These are phyloP conservation scores for Forbesichthys papilliferus DNA, from an alignment of 2,113 vertebrate species.

Conservation along the genomic window DNA sequence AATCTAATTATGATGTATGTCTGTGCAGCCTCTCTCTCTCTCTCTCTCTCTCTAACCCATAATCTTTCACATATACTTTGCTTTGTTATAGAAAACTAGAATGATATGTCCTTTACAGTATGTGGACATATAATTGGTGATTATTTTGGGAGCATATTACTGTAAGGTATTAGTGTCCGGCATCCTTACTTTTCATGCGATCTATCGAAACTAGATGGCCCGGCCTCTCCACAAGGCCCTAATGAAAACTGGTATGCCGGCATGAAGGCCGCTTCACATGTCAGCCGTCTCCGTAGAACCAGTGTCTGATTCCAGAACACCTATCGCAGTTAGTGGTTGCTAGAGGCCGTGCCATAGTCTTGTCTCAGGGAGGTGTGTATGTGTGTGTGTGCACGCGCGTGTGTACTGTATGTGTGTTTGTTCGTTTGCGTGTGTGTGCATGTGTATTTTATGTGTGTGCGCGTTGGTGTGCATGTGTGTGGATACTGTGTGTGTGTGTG, in stretches of 20 bases:
- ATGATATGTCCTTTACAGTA: too few relatives aligned
- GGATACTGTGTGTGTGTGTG: too few relatives aligned
- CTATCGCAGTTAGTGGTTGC: constrained; percentile 37
- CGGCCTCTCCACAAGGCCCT: constrained; percentile 13
- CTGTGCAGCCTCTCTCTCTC: background rate
- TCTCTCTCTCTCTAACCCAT: background rate
- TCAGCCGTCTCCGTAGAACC: constrained; percentile 41
- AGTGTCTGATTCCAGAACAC: constrained; percentile 41
- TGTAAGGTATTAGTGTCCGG: constrained; percentile 11
- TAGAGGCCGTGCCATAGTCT: constrained; percentile 37
- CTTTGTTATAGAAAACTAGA: too few relatives aligned
- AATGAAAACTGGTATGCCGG: constrained; percentile 9
- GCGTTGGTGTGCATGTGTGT: too few relatives aligned
- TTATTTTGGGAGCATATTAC: constrained; percentile 12
- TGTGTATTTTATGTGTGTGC: too few relatives aligned
- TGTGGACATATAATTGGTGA: background rate
- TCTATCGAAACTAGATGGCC: constrained; percentile 12
- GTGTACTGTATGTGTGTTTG: too few relatives aligned
- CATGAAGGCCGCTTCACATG: constrained; percentile 13
- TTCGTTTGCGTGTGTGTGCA: too few relatives aligned
- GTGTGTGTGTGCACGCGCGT: background rate
- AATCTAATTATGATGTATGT: too few relatives aligned
- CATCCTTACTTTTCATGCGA: background rate
- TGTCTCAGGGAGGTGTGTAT: constrained; percentile 61
- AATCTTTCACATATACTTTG: too few relatives aligned